These are phyloP conservation scores for Macrobrachium rosenbergii DNA, from an alignment of 1,140 invertebrate genomes.

Conservation along the genomic window DNA sequence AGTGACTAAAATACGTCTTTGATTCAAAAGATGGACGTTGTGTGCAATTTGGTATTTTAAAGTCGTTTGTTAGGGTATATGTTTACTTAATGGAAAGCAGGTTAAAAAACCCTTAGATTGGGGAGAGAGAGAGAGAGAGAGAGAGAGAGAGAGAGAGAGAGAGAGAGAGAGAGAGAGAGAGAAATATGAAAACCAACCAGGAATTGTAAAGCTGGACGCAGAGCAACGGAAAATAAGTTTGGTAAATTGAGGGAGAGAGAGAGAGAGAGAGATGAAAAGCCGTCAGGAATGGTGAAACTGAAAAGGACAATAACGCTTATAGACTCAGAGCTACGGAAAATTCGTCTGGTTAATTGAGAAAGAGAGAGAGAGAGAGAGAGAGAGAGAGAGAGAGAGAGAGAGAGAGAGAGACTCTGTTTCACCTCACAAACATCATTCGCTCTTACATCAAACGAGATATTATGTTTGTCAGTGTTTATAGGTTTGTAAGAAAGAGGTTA, in stretches of 20 bases:
- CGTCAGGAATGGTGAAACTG: neutral
- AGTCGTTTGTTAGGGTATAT: too few species aligned
- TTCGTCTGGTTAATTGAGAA: neutral
- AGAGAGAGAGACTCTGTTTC: neutral
- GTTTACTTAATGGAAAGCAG: too few species aligned
- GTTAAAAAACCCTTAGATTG: too few species aligned
- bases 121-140: neutral
- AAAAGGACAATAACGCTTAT: neutral
- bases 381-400: constrained; percentile 25
- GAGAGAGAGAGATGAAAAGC: neutral
- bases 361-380: constrained; percentile 24
- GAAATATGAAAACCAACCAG: too few species aligned
- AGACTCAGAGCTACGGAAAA: neutral
- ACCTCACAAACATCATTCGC: too few species aligned
- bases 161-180: constrained; percentile 1
- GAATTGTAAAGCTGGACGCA: neutral
- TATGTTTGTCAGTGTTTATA: too few species aligned
- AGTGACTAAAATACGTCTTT: too few species aligned
- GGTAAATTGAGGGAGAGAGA: neutral
- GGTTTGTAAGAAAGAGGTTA: too few species aligned
- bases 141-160: neutral
- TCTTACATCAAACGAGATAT: too few species aligned
- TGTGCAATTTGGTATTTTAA: too few species aligned
- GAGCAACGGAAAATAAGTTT: neutral
- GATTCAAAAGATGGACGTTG: too few species aligned